Evolutionary conservation across 2,797 vertebrate species (phyloP).

Genomic region (Alouatta caraya): DNA sequence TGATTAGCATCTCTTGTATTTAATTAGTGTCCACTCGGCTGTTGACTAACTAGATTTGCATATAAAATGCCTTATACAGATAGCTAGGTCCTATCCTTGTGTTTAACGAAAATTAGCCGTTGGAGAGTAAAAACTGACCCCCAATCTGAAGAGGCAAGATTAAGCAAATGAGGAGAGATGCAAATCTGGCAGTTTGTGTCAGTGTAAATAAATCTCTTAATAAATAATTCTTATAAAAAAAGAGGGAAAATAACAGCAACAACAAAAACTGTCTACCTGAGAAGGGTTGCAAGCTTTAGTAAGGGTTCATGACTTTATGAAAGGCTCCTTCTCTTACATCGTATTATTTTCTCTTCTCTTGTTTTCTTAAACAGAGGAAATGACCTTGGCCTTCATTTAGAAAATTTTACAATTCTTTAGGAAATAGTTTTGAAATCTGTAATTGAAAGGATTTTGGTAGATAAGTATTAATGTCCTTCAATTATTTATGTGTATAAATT

Average conservation of each 20-base stretch:
- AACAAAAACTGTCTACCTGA: background rate
- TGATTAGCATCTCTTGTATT: constrained; percentile 74
- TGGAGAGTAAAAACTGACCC: constrained; percentile 51
- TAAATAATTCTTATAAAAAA: background rate
- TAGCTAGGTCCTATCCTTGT: constrained; percentile 53
- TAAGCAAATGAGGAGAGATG: background rate
- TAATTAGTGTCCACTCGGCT: constrained; percentile 70
- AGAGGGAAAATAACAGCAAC: background rate
- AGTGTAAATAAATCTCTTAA: constrained; percentile 63
- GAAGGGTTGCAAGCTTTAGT: background rate
- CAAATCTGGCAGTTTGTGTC: constrained; percentile 68
- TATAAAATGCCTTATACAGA: constrained; percentile 67
- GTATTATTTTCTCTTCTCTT: background rate
- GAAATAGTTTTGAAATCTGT: background rate
- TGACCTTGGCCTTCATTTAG: background rate
- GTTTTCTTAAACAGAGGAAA: background rate
- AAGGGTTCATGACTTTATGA: background rate
- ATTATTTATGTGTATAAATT: background rate
- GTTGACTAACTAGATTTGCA: constrained; percentile 76
- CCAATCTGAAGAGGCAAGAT: constrained; percentile 59
- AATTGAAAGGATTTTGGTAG: background rate
- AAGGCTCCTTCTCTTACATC: background rate
- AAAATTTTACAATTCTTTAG: background rate
- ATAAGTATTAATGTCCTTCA: background rate
- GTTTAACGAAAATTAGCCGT: constrained; percentile 77